Percentiles rank a stretch among this genome's conserved stretches.
Evolutionary conservation across 2,888 invertebrate species (phyloP).

Genomic region (Acanthococcus lagerstroemiae): DNA sequence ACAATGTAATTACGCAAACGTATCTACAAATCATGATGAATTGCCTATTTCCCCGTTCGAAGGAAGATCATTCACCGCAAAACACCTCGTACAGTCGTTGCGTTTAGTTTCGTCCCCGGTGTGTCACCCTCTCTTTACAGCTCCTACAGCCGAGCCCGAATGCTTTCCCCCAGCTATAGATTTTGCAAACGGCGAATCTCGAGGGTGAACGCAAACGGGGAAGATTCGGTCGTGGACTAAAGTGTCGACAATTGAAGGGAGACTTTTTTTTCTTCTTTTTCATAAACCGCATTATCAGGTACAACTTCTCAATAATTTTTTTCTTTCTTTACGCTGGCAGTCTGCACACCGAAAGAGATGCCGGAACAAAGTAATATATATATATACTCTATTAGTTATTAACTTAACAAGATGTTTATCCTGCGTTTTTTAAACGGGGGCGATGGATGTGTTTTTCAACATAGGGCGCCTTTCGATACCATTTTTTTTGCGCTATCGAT

Average conservation of each 20-base stretch:
- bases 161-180: no score
- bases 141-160: no score
- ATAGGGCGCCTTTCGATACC: not conserved
- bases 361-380: not conserved
- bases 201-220: not conserved
- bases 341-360: not conserved
- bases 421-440: not conserved
- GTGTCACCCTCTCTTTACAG: no score
- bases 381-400: not conserved
- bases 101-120: no score
- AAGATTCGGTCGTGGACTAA: not conserved
- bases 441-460: not conserved
- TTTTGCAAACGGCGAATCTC: no score
- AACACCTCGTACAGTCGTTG: no score
- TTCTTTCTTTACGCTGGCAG: not conserved
- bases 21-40: no score
- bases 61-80: no score
- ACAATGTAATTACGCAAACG: no score
- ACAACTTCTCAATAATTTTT: not conserved
- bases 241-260: not conserved
- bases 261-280: not conserved
- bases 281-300: not conserved
- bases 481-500: not conserved
- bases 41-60: no score
- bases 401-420: not conserved